A percentile compares a stretch with the other conserved stretches of the same genome.
These are phyloP conservation scores for Villa cingulata DNA, from an alignment of 2,888 invertebrate species.

Conservation along the genomic window DNA sequence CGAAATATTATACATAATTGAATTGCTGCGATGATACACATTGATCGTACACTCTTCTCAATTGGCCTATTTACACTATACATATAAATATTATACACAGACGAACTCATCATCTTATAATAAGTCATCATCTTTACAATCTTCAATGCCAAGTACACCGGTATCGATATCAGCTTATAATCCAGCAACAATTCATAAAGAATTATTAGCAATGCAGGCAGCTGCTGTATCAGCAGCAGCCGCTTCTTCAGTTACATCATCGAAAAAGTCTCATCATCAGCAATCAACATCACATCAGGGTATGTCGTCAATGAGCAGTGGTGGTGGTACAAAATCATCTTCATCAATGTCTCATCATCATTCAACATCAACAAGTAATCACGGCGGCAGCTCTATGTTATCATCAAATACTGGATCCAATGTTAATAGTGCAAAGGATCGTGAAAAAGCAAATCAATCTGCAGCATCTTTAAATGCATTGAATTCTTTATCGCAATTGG, in stretches of 20 bases:
- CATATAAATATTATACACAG: slow-evolving; percentile 15
- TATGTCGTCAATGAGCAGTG: slow-evolving; percentile 12
- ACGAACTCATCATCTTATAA: slow-evolving; percentile 29
- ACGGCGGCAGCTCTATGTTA: slow-evolving; percentile 15
- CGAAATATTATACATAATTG: too few relatives aligned
- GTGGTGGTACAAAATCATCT: slow-evolving; percentile 10
- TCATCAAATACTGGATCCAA: slow-evolving; percentile 11
- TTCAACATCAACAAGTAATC: slow-evolving; percentile 16
- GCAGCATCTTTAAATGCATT: slow-evolving; percentile 32
- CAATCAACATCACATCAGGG: slow-evolving; percentile 15
- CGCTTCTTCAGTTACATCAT: slow-evolving; percentile 14
- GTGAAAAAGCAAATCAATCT: slow-evolving; percentile 29
- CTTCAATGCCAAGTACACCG: slow-evolving; percentile 23
- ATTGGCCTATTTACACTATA: too few relatives aligned
- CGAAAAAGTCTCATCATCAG: slow-evolving; percentile 20
- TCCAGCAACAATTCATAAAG: slow-evolving; percentile 35
- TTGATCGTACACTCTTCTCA: too few relatives aligned
- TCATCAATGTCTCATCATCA: slow-evolving; percentile 17
- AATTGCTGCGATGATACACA: too few relatives aligned
- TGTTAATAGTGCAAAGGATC: slow-evolving; percentile 23
- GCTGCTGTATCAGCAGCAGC: slow-evolving; percentile 28
- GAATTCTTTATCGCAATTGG: slow-evolving; percentile 34
- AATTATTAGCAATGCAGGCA: slow-evolving; percentile 36
- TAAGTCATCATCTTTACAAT: slow-evolving; percentile 26
- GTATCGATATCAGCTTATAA: slow-evolving; percentile 33